phyloP scores from a whole-genome alignment of 2,797 vertebrate species.

The Phoeniculus purpureus region DNA sequence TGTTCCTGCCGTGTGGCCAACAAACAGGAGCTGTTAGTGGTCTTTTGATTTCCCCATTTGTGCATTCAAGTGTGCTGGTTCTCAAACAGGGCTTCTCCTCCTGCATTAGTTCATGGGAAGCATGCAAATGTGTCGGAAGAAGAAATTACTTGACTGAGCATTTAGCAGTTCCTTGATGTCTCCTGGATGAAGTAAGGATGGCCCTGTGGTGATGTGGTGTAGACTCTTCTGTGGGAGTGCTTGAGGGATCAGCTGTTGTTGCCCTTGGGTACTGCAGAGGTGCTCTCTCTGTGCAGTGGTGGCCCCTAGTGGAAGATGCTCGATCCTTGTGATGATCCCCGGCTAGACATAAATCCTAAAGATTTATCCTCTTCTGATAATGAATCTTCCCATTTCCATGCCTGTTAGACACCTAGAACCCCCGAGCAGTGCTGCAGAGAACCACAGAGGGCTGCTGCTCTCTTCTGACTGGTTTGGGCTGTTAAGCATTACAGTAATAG shows the following conservation, averaged over 20 bases:
- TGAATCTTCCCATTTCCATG: background rate
- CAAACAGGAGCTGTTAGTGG: background rate
- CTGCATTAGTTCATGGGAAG: background rate
- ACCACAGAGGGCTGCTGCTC: background rate
- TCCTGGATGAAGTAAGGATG: background rate
- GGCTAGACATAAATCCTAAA: background rate
- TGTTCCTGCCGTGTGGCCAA: conserved; percentile 37
- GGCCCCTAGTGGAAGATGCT: conserved; percentile 11
- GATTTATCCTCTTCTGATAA: background rate
- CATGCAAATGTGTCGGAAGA: background rate
- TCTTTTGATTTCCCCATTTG: background rate
- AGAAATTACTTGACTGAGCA: background rate
- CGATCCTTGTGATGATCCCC: fast-evolving
- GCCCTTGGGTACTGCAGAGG: background rate
- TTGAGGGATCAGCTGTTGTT: fast-evolving
- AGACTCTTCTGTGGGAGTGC: background rate
- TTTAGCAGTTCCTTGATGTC: fast-evolving
- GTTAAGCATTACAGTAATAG: background rate
- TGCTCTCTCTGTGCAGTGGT: background rate
- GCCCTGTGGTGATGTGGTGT: fast-evolving
- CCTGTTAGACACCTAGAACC: background rate
- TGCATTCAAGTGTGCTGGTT: background rate
- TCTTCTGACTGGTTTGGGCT: background rate
- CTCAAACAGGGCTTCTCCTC: background rate
- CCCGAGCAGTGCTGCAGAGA: background rate